A percentile compares a stretch with the other conserved stretches of the same genome.
These are phyloP conservation scores for Spinus olivaceus DNA, from an alignment of 2,797 vertebrate species.

Conservation along the genomic window DNA sequence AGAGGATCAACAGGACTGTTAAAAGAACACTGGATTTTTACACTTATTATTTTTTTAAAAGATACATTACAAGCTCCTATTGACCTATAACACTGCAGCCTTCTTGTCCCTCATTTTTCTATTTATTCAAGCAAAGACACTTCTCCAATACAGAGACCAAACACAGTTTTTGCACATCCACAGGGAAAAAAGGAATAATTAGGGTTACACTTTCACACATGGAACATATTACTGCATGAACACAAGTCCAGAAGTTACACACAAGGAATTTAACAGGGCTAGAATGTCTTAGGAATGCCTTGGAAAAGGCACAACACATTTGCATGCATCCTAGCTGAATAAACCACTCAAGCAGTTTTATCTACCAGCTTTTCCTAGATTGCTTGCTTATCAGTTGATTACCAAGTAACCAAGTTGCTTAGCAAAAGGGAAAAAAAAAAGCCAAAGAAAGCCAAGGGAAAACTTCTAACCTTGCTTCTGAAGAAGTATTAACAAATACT, in stretches of 20 bases:
- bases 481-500: neutral
- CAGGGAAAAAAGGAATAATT: neutral
- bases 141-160: neutral
- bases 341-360: neutral
- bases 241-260: neutral
- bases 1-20: neutral
- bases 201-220: neutral
- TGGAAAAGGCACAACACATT: neutral
- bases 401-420: neutral
- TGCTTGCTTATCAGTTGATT: neutral
- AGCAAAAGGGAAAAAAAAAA: neutral
- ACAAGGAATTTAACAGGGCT: neutral
- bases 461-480: neutral
- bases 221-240: neutral
- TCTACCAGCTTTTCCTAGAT: neutral
- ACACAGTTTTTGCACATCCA: neutral
- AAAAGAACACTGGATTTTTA: neutral
- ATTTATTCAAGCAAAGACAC: neutral
- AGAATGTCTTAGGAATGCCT: neutral
- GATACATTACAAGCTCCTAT: neutral
- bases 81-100: neutral
- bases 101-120: neutral
- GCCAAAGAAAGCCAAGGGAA: neutral
- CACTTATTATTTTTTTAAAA: neutral
- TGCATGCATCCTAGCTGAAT: neutral